Base-by-base conservation (phyloP, 2,888 invertebrate genomes). In the Sthenelais limicola region DNA sequence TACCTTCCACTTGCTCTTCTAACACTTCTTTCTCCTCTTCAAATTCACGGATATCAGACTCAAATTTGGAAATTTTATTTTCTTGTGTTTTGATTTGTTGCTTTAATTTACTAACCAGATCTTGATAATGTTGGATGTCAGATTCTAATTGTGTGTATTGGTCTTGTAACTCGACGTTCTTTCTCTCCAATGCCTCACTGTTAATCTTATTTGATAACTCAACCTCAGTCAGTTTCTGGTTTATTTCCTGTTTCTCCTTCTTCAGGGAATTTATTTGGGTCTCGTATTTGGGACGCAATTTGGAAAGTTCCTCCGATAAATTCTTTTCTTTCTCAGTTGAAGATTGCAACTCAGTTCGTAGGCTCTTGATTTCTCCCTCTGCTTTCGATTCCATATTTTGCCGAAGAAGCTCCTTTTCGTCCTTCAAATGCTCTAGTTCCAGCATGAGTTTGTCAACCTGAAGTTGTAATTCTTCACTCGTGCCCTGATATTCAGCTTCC, bases 121-220 rank as follows among this genome's bases (percentile, higher is more conserved):
- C 68, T 47, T 77, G 73, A 62, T 76, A 74, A 24, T 75, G 66
- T 9, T 70, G 47, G 21, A 72, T 78, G 56, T 78, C 77, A 9
- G 67, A 28, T 12, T 47, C 78, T 47, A 82, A 66, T 78, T 81
- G 79, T 38, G 78, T 73, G 75, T 80, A 83, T 48, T 82, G 81
- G 7, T 80, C 76, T 54, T 80, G 71, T 62, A 80, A 69, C 26
- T 80, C 80, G 26, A 56, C 33, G 24, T 78, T 30, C 67, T 82
- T 76, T 43, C 78, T 76, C 51, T 80, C 76, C 7, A 78, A 28
- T 0, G 70, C 56, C 5, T 43, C 71, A 5, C 35, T 62, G n/a
- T 24, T 28, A 2, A 62, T 58, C 15, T 26, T 30, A n/a, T n/a
- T n/a, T n/a, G n/a, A n/a, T n/a, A n/a, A n/a, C 12, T 32, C 47